Evolutionary conservation across 2,888 invertebrate genomes (phyloP), one percentile per base, ranked within the genome.

Genomic region (Mythimna ferrago): DNA sequence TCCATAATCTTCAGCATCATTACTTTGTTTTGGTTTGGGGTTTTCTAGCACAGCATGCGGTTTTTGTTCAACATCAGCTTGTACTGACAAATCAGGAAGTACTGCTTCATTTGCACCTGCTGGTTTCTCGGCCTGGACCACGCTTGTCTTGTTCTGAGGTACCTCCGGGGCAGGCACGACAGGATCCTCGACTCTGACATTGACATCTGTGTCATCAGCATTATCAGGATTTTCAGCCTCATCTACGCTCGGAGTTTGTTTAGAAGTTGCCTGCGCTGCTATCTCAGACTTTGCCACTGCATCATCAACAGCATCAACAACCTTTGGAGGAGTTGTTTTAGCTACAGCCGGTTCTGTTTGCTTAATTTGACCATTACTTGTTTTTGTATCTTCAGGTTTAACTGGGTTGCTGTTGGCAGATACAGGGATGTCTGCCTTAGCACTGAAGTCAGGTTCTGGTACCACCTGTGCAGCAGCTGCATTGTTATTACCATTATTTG

Each of bases 1-100:
- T 83, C 70, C 81, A 71, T 91, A 90, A 14, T 91, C 89, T 26
- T 73, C 73, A 41, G 82, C 79, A 60, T 76, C 78, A 26, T 61
- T 72, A 32, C 61, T 58, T 10, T 48, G 10, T 69, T 82, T 82
- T 0, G n/a, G 26, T 63, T 82, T 81, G 2, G 86, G 81, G 44
- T 85, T 87, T n/a, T 89, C 90, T 65, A 84, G 65, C 2, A 73
- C 80, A 7, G 84, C 48, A 14, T 84, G 85, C 0, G 21, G 57
- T 74, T 90, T 90, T 35, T 73, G 75, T 6, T 86, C 85, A 16
- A 61, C 61, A 32, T 80, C 86, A 38, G 63, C 51, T 19, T 53
- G 41, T 26, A 69, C 53, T 6, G 78, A 51, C 51, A 73, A 26
- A n/a, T 85, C 81, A 14, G 80, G 71, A n/a, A 66, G 19, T 14